These are phyloP conservation scores for Folsomia manolachei DNA, from an alignment of 2,888 invertebrate genomes.

Conservation along the genomic window DNA sequence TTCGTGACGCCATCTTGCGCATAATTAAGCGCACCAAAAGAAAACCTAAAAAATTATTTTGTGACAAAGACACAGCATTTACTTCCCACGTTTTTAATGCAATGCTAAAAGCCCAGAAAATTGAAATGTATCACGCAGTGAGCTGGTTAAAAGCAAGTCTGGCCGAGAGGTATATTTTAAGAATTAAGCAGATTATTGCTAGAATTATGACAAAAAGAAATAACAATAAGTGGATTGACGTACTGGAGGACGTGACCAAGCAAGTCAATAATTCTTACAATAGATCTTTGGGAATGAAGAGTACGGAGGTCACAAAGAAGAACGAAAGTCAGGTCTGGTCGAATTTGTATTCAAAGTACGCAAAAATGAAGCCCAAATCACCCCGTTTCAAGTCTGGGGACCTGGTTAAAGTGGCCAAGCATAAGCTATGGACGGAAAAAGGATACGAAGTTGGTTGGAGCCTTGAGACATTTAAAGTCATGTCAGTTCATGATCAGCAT, in stretches of 20 bases:
- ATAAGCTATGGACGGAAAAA: background rate
- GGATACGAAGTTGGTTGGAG: background rate
- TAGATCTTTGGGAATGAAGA: background rate
- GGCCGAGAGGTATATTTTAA: background rate
- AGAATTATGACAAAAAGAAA: constrained; percentile 1
- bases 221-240: constrained; percentile 1
- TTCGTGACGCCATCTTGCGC: background rate
- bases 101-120: background rate
- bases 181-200: background rate
- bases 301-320: background rate
- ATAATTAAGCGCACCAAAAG: constrained; percentile 8
- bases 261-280: background rate
- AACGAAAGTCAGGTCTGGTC: background rate
- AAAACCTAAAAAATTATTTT: background rate
- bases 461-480: constrained; percentile 1
- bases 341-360: constrained; percentile 1
- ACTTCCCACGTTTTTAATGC: background rate
- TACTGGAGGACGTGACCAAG: background rate
- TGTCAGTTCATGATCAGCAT: background rate
- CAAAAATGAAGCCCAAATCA: background rate
- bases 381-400: background rate
- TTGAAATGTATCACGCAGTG: background rate
- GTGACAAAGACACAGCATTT: background rate
- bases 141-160: background rate
- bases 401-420: constrained; percentile 4